Evolutionary conservation across 2,113 vertebrate species (phyloP), one percentile per base, ranked within the genome.

Genomic region (Chamaetylas fuelleborni): DNA sequence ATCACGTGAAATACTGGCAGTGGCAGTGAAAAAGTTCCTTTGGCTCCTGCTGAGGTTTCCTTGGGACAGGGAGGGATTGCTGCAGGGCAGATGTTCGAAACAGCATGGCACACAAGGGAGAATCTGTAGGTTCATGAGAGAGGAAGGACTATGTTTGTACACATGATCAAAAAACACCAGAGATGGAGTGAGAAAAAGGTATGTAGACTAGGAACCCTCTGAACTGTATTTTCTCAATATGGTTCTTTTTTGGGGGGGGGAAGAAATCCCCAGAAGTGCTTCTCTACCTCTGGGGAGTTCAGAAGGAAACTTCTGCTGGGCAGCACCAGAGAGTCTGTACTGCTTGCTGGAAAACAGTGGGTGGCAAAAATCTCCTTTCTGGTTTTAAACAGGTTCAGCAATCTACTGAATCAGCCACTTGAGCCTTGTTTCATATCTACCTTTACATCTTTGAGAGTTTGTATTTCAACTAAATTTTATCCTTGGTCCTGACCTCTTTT

Each of bases 121-220:
- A 50, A 29, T 45, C 20, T 80, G 56, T 22, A 45, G 18, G 8
- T 62, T 76, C 80, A 13, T n/a, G 38, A 45, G 43, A 42, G 51
- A 43, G 18, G n/a, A 87, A 64, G 8, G 36, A 15, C 29, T 25
- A 0, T 65, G 14, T 38, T 65, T 71, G 64, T 61, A 36, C 25
- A 12, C 0, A 0, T 34, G 31, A 29, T 31, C 22, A 45, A 47
- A 57, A 34, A 14, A 0, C n/a, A 33, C 8, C 18, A 72, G 61
- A 58, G 45, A 34, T n/a, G 20, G 48, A 36, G 17, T 43, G 48
- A 69, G 40, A 31, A 51, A 50, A 66, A 19, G 34, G 34, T 4
- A 1, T 18, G 33, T 43, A 31, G 20, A 38, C 16, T 5, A 19
- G 40, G 15, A 86, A 13, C 11, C 20, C 42, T 64, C 43, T 71